Base-by-base conservation (phyloP, 2,113 vertebrate species). In the Pholis gunnellus region DNA sequence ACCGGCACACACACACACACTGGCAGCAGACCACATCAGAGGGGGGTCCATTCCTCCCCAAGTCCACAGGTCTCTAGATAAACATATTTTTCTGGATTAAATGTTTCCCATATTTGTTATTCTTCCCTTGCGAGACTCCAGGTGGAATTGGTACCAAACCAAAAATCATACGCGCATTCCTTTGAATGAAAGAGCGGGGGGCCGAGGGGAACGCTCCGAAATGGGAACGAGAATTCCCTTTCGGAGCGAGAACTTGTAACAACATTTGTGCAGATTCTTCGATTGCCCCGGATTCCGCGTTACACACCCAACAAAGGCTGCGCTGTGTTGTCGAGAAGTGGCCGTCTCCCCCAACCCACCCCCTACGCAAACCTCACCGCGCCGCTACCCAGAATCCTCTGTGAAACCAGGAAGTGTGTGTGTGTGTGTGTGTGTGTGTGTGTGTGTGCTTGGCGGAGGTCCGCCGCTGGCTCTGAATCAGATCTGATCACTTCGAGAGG, bases 21-120 rank as follows among this genome's bases (percentile, higher is more conserved):
- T 83, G 84, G 90, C 92, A 89, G 86, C 79, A 85, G 85, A 93
- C 93, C 93, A 95, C 94, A 94, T 94, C 92, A 93, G 91, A 94
- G 87, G 93, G 59, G 89, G 93, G 92, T 91, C 87, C 93, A 89
- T 90, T 93, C 94, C 91, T 87, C 81, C 42, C 71, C 46, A 65
- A 83, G 88, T 92, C 89, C 89, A 79, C 90, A 84, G 91, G 88
- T 94, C 89, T 93, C 83, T 95, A 75, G 79, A 90, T 89, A 95
- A 95, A 95, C 94, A 95, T 91, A 93, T 95, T 94, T 93, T 94
- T 93, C 93, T 94, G 91, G 92, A 95, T 95, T 93, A 93, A 95
- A 95, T 95, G 92, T 94, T 95, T 95, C 93, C 93, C 92, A 83
- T 94, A 94, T 95, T 95, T 95, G 93, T 95, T 95, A 84, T 95